Conservation (phyloP, 2,113 vertebrate species). For the Caretta caretta region DNA sequence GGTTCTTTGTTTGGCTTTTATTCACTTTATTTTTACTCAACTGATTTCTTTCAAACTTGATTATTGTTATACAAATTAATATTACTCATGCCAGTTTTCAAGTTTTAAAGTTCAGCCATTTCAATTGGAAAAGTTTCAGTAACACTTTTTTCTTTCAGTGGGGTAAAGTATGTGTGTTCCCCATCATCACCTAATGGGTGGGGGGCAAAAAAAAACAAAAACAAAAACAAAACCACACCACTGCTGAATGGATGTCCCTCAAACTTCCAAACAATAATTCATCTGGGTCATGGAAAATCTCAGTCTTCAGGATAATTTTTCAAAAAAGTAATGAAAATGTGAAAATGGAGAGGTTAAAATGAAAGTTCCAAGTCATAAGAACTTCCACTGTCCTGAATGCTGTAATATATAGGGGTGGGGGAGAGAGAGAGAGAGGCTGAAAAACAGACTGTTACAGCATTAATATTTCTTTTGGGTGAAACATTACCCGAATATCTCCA, state of each 20-base stretch:
- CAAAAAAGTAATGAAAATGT: neutral
- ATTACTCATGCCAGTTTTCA: neutral
- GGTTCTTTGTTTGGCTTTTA: neutral
- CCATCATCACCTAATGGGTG: neutral
- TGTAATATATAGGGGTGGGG: neutral
- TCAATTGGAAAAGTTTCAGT: neutral
- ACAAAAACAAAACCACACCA: neutral
- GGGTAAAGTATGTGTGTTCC: neutral
- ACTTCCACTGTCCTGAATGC: neutral
- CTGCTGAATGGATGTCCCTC: neutral
- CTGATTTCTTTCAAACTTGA: no score
- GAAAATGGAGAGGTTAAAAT: neutral
- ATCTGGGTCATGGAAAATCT: accelerated
- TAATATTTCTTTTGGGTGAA: neutral
- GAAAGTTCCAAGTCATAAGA: neutral
- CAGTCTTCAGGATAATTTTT: neutral
- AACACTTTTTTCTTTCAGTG: neutral
- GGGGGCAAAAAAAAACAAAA: neutral
- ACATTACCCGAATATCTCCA: neutral
- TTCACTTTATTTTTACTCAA: no score
- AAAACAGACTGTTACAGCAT: neutral
- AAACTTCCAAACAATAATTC: neutral
- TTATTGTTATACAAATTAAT: no score
- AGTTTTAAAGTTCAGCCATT: neutral
- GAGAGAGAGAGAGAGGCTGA: neutral